Conservation (phyloP, 2,113 vertebrate species). For the Lonchura striata region DNA sequence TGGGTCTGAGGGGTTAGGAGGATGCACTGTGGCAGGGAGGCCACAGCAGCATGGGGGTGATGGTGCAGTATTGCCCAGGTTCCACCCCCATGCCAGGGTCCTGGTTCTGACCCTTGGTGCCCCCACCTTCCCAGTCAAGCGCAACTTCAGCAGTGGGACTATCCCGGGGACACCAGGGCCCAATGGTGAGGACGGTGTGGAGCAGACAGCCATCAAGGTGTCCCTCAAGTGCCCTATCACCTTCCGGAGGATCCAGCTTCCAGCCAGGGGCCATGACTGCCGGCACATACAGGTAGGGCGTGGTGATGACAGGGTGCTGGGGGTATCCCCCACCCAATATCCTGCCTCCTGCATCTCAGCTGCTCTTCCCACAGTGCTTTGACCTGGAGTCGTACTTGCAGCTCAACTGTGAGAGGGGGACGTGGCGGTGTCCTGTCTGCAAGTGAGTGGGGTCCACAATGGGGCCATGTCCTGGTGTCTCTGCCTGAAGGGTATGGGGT, state of each 20-base stretch:
- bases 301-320: neutral
- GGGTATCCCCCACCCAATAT: accelerated
- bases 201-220: slow-evolving; percentile 96
- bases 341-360: accelerated
- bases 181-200: slow-evolving; percentile 92
- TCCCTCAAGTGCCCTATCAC: slow-evolving; percentile 97
- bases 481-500: neutral
- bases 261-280: slow-evolving; percentile 91
- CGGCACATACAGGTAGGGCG: slow-evolving; percentile 88
- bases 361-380: slow-evolving; percentile 75
- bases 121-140: slow-evolving; percentile 76
- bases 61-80: neutral
- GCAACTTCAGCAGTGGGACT: slow-evolving; percentile 93
- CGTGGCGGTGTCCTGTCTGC: slow-evolving; percentile 84
- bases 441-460: slow-evolving; percentile 49
- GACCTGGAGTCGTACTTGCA: slow-evolving; percentile 89
- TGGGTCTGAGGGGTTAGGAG: neutral
- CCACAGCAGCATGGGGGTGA: neutral
- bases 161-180: slow-evolving; percentile 90
- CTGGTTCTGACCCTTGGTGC: neutral
- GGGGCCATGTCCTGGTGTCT: neutral
- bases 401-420: slow-evolving; percentile 81
- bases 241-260: slow-evolving; percentile 94
- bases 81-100: neutral
- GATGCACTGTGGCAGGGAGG: accelerated